Evolutionary conservation across 2,113 vertebrate genomes (phyloP).

Genomic region (Pachypanchax playfairii): DNA sequence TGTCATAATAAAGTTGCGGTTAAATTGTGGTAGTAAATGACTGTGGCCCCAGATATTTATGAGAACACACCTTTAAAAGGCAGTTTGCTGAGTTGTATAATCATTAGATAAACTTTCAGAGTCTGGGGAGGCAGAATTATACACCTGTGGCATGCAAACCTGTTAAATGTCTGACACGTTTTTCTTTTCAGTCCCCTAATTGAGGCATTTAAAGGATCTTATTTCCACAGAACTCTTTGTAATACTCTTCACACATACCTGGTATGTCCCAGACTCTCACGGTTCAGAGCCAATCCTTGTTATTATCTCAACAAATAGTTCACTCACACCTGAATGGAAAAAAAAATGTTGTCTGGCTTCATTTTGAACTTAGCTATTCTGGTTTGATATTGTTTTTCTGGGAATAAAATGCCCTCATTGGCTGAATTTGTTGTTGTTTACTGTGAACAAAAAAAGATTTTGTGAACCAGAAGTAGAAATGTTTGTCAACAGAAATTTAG

Average conservation of each 20-base stretch:
- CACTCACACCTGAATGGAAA: conserved; percentile 17
- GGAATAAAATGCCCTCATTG: neutral
- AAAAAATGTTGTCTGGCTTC: conserved; percentile 54
- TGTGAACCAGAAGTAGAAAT: conserved; percentile 5
- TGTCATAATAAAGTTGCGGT: neutral
- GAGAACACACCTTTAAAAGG: conserved; percentile 7
- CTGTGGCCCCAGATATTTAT: conserved; percentile 1
- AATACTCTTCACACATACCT: neutral
- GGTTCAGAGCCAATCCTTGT: conserved; percentile 34
- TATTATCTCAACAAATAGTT: conserved; percentile 38
- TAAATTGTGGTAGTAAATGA: conserved; percentile 11
- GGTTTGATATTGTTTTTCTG: conserved; percentile 12
- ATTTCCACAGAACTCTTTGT: conserved; percentile 40
- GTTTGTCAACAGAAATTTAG: neutral
- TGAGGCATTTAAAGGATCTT: conserved; percentile 13
- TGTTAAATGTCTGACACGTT: conserved; percentile 1
- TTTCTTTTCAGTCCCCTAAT: neutral
- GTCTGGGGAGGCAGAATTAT: conserved; percentile 14
- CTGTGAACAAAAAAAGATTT: neutral
- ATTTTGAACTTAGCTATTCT: conserved; percentile 58
- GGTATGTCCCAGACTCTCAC: conserved; percentile 20
- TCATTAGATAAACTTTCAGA: conserved; percentile 5
- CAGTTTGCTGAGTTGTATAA: conserved; percentile 3
- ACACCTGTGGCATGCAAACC: conserved; percentile 36
- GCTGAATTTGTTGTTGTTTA: conserved; percentile 11